Evolutionary conservation across 2,888 invertebrate genomes (phyloP).

Genomic region (Xestobium rufovillosum): DNA sequence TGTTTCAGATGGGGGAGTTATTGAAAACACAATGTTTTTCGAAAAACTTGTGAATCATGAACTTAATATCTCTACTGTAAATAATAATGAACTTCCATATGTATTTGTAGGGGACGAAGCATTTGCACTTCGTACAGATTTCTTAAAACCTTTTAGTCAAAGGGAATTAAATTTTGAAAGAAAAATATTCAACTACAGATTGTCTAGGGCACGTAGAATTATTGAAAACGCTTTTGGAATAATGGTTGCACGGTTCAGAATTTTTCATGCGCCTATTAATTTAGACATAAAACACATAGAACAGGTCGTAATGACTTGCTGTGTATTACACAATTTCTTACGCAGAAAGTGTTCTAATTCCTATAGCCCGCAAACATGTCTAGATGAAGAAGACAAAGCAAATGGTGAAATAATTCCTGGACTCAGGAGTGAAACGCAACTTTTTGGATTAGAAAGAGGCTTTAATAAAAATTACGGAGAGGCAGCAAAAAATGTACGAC

Average conservation of each 20-base stretch:
- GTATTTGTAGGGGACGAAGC: conserved; percentile 25
- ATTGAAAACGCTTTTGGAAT: conserved; percentile 13
- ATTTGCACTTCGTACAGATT: conserved; percentile 20
- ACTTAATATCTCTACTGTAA: conserved; percentile 12
- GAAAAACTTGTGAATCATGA: conserved; percentile 8
- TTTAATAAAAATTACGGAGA: too few species aligned
- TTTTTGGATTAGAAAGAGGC: too few species aligned
- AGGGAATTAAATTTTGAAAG: conserved; percentile 6
- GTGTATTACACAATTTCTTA: conserved; percentile 10
- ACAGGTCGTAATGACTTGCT: conserved; percentile 7
- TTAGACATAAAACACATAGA: conserved; percentile 7
- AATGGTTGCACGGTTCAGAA: conserved; percentile 19
- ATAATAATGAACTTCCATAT: conserved; percentile 23
- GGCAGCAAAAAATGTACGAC: too few species aligned
- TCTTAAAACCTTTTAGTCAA: conserved; percentile 22
- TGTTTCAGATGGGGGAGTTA: conserved; percentile 21
- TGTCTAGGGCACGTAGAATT: neutral
- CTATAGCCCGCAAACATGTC: too few species aligned
- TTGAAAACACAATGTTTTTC: conserved; percentile 10
- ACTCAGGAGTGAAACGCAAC: too few species aligned
- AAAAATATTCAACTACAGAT: neutral
- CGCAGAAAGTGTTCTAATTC: neutral
- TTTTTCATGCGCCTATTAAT: conserved; percentile 11
- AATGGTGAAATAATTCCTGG: too few species aligned
- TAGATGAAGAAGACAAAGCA: too few species aligned